These are phyloP conservation scores for Pelecanus crispus DNA, from an alignment of 2,113 vertebrate genomes.

Conservation along the genomic window DNA sequence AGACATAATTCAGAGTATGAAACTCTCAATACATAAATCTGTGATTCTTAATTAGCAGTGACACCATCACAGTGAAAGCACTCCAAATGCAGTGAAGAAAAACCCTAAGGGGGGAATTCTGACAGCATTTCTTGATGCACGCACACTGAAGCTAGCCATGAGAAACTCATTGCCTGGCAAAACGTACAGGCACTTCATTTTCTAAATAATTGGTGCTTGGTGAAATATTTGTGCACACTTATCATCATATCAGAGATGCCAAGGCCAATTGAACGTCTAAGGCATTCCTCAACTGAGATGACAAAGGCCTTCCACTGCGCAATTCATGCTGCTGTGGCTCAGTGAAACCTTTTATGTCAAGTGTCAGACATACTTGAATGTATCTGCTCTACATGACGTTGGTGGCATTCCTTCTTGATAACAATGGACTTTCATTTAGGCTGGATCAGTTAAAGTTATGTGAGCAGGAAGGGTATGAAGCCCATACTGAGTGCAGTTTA, in stretches of 20 bases:
- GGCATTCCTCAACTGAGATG: not conserved
- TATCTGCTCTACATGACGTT: not conserved
- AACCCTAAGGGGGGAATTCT: not conserved
- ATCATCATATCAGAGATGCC: not conserved
- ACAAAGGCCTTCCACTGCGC: not conserved
- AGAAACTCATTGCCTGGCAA: not conserved
- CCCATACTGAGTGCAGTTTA: not conserved
- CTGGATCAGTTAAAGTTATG: not conserved
- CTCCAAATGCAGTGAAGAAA: not conserved
- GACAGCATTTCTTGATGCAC: not conserved
- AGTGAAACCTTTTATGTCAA: conserved; percentile 1
- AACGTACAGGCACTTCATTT: not conserved
- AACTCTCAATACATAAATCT: not conserved
- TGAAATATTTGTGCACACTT: conserved; percentile 7
- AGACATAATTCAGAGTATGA: not conserved
- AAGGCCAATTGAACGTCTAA: not conserved
- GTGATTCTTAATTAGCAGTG: not conserved
- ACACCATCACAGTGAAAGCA: not conserved
- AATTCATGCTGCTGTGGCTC: not conserved
- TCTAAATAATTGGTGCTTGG: not conserved
- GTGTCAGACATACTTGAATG: not conserved
- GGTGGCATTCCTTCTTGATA: conserved; percentile 37
- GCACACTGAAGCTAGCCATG: not conserved
- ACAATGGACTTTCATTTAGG: not conserved
- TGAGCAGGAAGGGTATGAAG: not conserved